Percentiles rank a stretch among this genome's conserved stretches.
Evolutionary conservation across 2,113 vertebrate genomes (phyloP).

Genomic region (Spilogale gracilis): DNA sequence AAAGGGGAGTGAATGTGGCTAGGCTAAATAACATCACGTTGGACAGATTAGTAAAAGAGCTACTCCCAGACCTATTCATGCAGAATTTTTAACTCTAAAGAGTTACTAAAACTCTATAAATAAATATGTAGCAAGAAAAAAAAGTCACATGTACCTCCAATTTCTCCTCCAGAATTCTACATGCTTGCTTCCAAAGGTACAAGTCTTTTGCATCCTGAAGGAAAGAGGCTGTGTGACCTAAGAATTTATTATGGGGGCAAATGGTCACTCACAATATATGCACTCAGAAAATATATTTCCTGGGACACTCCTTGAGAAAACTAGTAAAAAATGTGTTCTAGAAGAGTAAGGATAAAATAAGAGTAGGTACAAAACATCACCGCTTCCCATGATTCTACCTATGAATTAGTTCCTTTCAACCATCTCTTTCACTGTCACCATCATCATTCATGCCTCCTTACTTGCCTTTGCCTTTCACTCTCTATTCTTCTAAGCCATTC

Average conservation of each 20-base stretch:
- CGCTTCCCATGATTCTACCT: neutral
- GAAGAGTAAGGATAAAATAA: neutral
- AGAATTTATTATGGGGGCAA: neutral
- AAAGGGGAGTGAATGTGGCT: neutral
- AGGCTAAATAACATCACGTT: neutral
- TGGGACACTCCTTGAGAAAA: neutral
- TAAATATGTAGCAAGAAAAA: neutral
- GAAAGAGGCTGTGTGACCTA: neutral
- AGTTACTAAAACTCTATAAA: neutral
- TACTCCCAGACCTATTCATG: neutral
- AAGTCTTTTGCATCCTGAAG: neutral
- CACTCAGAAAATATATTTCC: slow-evolving; percentile 8
- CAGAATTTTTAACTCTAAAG: neutral
- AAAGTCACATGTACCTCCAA: neutral
- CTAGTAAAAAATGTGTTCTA: neutral
- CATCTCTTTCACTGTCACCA: neutral
- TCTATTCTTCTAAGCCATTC: neutral
- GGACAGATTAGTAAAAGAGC: neutral
- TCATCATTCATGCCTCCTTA: neutral
- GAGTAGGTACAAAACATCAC: neutral
- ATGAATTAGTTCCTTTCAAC: neutral
- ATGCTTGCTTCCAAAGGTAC: neutral
- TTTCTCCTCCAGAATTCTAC: neutral
- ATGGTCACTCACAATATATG: neutral
- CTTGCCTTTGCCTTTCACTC: neutral